phyloP scores from a whole-genome alignment of 2,113 vertebrate species.

The Ancistrus triradiatus region DNA sequence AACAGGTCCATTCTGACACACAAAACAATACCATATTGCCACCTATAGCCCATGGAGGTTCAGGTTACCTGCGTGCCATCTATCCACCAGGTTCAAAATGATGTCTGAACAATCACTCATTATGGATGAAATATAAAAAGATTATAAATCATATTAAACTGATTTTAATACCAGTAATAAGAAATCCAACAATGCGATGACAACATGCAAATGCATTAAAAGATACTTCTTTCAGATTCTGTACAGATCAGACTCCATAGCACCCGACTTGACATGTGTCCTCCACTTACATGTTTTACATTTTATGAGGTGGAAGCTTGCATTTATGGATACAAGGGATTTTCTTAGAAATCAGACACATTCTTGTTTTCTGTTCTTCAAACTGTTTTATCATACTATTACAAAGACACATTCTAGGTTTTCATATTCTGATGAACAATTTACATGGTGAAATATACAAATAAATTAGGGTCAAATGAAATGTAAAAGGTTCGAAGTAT shows the following conservation, averaged over 20 bases:
- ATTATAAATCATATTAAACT: slow-evolving; percentile 58
- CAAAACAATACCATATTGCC: too few species aligned
- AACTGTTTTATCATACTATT: not conserved
- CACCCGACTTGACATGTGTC: slow-evolving; percentile 8
- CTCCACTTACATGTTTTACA: not conserved
- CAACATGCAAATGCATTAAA: slow-evolving; percentile 74
- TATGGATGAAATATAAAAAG: too few species aligned
- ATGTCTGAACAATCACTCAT: too few species aligned
- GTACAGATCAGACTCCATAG: slow-evolving; percentile 69
- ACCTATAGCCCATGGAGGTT: too few species aligned
- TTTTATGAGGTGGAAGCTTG: too few species aligned
- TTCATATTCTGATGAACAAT: not conserved
- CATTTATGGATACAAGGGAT: too few species aligned
- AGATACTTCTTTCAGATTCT: slow-evolving; percentile 68
- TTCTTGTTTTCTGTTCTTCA: not conserved
- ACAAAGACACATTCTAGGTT: not conserved
- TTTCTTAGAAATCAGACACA: not conserved
- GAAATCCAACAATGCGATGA: slow-evolving; percentile 74
- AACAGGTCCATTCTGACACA: too few species aligned
- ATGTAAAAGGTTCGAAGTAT: not conserved
- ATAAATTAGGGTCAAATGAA: not conserved
- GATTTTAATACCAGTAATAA: slow-evolving; percentile 76
- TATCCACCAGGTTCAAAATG: too few species aligned
- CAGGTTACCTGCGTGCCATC: too few species aligned
- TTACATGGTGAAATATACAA: not conserved